Percentiles rank a stretch among this genome's conserved stretches.
phyloP scores from a whole-genome alignment of 2,113 vertebrate genomes.

The Brachyistius frenatus region DNA sequence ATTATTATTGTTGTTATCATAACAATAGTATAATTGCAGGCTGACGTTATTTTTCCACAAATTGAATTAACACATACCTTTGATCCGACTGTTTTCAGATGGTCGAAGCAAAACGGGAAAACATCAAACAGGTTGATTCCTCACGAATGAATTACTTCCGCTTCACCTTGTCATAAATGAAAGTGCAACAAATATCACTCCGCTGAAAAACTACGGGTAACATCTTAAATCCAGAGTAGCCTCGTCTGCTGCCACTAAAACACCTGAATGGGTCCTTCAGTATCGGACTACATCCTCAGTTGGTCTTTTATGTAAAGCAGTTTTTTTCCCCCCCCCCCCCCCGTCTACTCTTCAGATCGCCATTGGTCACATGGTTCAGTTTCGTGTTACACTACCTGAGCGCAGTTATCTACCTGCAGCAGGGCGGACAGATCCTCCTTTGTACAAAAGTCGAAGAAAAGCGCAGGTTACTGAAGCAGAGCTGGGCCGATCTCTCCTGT shows the following conservation, averaged over 20 bases:
- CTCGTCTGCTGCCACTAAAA: background rate
- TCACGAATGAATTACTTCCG: conserved; percentile 70
- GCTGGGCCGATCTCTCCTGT: background rate
- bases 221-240: background rate
- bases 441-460: conserved; percentile 65
- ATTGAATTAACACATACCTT: conserved; percentile 23
- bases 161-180: conserved; percentile 74
- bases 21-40: background rate
- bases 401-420: conserved; percentile 79
- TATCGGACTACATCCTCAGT: conserved; percentile 14
- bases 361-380: conserved; percentile 81
- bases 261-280: background rate
- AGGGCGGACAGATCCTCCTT: conserved; percentile 78
- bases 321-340: background rate
- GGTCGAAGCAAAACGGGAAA: conserved; percentile 50
- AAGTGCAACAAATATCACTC: background rate
- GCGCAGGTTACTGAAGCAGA: conserved; percentile 38
- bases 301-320: conserved; percentile 72
- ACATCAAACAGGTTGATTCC: conserved; percentile 54
- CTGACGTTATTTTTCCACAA: background rate
- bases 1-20: background rate
- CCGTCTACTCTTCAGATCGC: conserved; percentile 54
- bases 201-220: background rate
- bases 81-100: conserved; percentile 42
- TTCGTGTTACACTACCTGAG: conserved; percentile 85